Evolutionary conservation across 2,797 vertebrate species (phyloP).

Genomic region (Notamacropus eugenii): DNA sequence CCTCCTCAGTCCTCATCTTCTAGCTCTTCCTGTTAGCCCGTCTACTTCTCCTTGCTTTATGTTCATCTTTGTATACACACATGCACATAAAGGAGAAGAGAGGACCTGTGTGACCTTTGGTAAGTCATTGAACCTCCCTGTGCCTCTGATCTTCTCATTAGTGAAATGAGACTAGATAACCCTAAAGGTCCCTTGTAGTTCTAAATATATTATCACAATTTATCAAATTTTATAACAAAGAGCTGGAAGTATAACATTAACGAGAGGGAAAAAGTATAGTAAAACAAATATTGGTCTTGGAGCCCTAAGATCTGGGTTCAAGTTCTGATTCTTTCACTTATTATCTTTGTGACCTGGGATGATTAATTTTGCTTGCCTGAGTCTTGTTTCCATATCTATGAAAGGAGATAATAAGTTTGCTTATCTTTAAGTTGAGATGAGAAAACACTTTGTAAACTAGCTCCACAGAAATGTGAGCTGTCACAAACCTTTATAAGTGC

Average conservation of each 20-base stretch:
- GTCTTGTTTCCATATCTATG: background rate
- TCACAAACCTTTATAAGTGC: background rate
- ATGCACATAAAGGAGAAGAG: background rate
- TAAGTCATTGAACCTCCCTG: background rate
- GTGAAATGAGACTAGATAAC: background rate
- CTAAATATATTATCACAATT: background rate
- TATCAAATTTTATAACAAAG: background rate
- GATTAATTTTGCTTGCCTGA: background rate
- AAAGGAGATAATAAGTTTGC: background rate
- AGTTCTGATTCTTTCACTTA: background rate
- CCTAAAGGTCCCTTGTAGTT: background rate
- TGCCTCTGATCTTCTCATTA: background rate
- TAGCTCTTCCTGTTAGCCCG: background rate
- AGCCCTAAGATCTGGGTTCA: background rate
- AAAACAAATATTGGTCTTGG: background rate
- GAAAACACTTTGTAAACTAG: background rate
- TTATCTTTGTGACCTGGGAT: background rate
- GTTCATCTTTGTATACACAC: background rate
- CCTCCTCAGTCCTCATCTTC: background rate
- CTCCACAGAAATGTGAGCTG: background rate
- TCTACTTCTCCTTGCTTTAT: background rate
- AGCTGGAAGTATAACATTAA: background rate
- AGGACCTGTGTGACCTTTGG: background rate
- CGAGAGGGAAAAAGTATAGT: background rate
- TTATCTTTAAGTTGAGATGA: background rate